Conservation (phyloP, 2,797 vertebrate genomes). For the Platalea minor region DNA sequence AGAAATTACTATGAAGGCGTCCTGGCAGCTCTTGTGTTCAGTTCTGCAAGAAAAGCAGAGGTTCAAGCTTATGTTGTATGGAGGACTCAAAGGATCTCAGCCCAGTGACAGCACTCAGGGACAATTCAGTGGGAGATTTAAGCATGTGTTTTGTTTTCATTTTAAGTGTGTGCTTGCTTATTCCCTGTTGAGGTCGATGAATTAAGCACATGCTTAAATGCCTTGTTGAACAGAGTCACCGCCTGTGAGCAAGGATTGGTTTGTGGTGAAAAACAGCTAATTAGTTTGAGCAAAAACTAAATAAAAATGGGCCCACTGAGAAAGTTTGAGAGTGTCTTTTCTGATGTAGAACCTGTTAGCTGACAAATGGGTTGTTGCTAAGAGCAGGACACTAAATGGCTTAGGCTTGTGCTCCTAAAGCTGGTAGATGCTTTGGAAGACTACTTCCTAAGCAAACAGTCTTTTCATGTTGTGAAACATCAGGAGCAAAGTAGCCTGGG, state of each 20-base stretch:
- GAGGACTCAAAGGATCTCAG: neutral
- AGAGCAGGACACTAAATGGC: neutral
- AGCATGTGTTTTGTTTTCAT: neutral
- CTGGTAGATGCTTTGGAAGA: neutral
- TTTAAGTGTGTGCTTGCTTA: conserved; percentile 1
- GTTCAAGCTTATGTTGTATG: neutral
- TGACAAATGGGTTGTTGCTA: neutral
- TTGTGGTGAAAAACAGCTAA: neutral
- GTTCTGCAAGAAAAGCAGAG: conserved; percentile 10
- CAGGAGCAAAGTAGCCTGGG: neutral
- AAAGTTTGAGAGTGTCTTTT: neutral
- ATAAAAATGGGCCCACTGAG: neutral
- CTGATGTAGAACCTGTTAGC: neutral
- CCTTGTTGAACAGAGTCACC: neutral
- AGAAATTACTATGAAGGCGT: neutral
- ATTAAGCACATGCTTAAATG: conserved; percentile 25
- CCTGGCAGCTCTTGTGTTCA: neutral
- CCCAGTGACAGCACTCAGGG: neutral
- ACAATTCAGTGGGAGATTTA: neutral
- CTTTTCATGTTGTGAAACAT: neutral
- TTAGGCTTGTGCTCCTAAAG: neutral
- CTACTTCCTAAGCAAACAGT: neutral
- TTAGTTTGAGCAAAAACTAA: conserved; percentile 4
- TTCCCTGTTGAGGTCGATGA: neutral
- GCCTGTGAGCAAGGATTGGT: neutral